Percentiles rank a stretch among this genome's conserved stretches.
Conservation (phyloP, 1,140 invertebrate genomes). For the Gyrodactylus salaris region DNA sequence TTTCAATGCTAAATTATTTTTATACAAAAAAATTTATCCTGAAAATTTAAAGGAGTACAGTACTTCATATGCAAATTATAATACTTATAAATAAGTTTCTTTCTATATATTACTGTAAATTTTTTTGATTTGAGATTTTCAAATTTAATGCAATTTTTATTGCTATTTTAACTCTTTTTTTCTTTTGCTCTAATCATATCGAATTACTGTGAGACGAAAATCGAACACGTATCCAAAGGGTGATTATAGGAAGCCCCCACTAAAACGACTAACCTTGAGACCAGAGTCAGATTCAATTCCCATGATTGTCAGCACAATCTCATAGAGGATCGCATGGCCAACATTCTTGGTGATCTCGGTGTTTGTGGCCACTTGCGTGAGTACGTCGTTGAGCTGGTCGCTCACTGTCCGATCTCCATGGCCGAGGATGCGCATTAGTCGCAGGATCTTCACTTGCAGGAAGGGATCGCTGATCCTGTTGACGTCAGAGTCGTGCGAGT, state of each 20-base stretch:
- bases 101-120: too few relatives aligned
- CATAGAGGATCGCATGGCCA: conserved; percentile 20
- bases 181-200: too few relatives aligned
- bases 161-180: too few relatives aligned
- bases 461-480: conserved; percentile 95
- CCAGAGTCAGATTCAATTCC: conserved; percentile 19
- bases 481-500: conserved; percentile 98
- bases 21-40: too few relatives aligned
- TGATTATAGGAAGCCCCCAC: too few relatives aligned
- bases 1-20: too few relatives aligned
- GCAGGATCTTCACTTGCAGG: conserved; percentile 82
- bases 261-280: conserved; percentile 15
- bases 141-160: too few relatives aligned
- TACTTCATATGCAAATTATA: too few relatives aligned
- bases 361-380: conserved; percentile 38
- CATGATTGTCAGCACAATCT: conserved; percentile 20
- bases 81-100: too few relatives aligned
- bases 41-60: too few relatives aligned
- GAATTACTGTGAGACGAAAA: background rate
- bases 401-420: conserved; percentile 75
- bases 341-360: conserved; percentile 22
- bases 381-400: conserved; percentile 96
- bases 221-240: background rate
- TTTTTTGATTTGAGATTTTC: too few relatives aligned
- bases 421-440: conserved; percentile 61